Base-by-base conservation (phyloP, 2,888 invertebrate species). In the Atethmia centrago region DNA sequence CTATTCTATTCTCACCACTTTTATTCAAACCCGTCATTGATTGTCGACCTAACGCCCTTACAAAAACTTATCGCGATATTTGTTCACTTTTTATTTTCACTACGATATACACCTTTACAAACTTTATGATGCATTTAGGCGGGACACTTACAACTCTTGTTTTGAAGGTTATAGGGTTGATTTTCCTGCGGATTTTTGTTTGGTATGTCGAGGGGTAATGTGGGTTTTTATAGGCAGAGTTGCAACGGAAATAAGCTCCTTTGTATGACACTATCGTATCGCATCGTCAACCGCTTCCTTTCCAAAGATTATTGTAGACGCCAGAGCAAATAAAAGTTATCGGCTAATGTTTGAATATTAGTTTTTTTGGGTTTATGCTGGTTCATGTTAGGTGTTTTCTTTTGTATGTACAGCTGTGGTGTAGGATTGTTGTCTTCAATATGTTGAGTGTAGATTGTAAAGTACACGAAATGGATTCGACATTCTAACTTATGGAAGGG, bases 221-320 rank as follows among this genome's bases (percentile, higher is more conserved):
- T 91, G 89, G 93, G 89, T 89, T 90, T 92, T 91, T 93, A 90
- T 92, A 90, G 90, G 88, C 88, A 89, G 90, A 92, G 91, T 92
- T 88, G 90, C 93, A 94, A 90, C 95, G 96, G 96, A 96, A 96
- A 96, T 95, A 95, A 95, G 95, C 93, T 94, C 91, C 95, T 95
- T 96, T 96, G 96, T 95, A 92, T 92, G 95, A 94, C 95, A 93
- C 90, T 93, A 92, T 93, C 92, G 91, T 92, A 94, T 95, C 93
- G 94, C 92, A 93, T 95, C 93, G 95, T 93, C 93, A 94, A 93
- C 94, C 93, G 95, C 93, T 95, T 95, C 94, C 95, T 94, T 92
- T 94, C 93, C 90, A 91, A 90, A 95, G 95, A 95, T 95, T 94
- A 95, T 94, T 95, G 94, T 94, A 91, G 93, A 93, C 92, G 90